These are phyloP conservation scores for Peribatodes rhomboidaria DNA, from an alignment of 2,888 invertebrate genomes.

Conservation along the genomic window DNA sequence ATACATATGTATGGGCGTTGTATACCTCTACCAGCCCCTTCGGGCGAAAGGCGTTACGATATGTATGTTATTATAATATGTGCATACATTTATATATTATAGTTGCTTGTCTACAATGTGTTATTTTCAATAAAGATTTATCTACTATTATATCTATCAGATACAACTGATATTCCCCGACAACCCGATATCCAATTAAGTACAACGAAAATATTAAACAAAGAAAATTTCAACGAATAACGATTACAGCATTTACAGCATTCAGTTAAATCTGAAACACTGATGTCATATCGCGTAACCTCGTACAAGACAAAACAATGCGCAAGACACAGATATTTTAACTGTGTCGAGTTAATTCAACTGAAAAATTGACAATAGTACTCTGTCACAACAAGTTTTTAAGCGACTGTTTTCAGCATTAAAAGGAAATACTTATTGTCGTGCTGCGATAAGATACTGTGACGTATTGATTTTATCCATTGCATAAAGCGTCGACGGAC, in stretches of 20 bases:
- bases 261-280: background rate
- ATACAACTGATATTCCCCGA: no score
- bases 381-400: no score
- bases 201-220: no score
- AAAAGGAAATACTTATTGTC: background rate
- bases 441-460: background rate
- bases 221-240: background rate
- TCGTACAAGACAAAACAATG: constrained; percentile 30
- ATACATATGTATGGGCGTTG: no score
- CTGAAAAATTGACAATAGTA: constrained; percentile 9
- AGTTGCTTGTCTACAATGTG: no score
- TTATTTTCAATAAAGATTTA: no score
- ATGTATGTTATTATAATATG: no score
- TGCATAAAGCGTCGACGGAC: constrained; percentile 5
- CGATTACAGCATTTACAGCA: constrained; percentile 13
- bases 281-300: constrained; percentile 16
- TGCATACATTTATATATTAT: no score
- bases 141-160: no score
- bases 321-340: constrained; percentile 34
- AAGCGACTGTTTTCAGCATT: background rate
- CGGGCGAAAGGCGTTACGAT: no score
- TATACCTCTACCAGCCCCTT: no score
- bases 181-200: no score
- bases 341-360: constrained; percentile 35
- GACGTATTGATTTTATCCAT: background rate